Evolutionary conservation across 2,113 vertebrate genomes (phyloP).

Genomic region (Bagarius yarrelli): DNA sequence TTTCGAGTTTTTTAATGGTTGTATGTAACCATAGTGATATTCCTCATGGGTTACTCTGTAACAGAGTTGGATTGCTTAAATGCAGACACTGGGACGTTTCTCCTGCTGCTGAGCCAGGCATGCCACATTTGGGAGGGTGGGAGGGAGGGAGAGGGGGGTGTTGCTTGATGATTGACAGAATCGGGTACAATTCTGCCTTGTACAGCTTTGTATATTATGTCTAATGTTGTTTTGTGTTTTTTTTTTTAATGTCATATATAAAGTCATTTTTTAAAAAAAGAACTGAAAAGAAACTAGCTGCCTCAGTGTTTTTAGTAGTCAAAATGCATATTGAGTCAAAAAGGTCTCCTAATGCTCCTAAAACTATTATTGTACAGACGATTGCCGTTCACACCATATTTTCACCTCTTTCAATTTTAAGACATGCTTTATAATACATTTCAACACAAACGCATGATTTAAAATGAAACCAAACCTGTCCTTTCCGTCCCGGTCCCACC

Average conservation of each 20-base stretch:
- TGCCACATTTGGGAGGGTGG: conserved; percentile 40
- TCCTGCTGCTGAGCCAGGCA: conserved; percentile 54
- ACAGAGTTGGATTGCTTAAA: conserved; percentile 71
- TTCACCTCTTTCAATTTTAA: not conserved
- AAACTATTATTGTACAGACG: not conserved
- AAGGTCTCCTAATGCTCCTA: not conserved
- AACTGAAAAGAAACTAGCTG: not conserved
- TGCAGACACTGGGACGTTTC: conserved; percentile 46
- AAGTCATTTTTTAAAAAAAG: too few species aligned
- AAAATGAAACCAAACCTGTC: too few species aligned
- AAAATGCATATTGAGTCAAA: not conserved
- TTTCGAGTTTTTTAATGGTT: conserved; percentile 59
- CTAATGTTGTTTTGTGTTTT: not conserved
- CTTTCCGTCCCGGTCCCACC: too few species aligned
- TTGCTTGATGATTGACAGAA: conserved; percentile 50
- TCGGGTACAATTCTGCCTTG: conserved; percentile 8
- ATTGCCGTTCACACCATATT: not conserved
- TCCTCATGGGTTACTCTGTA: conserved; percentile 70
- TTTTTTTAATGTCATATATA: not conserved
- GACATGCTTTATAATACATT: not conserved
- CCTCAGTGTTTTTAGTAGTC: not conserved
- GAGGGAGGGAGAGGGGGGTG: conserved; percentile 28
- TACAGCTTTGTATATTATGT: not conserved
- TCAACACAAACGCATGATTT: not conserved
- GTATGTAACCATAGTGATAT: conserved; percentile 71